Base-by-base conservation (phyloP, 1,140 invertebrate species). In the Drosophila pallidifrons region DNA sequence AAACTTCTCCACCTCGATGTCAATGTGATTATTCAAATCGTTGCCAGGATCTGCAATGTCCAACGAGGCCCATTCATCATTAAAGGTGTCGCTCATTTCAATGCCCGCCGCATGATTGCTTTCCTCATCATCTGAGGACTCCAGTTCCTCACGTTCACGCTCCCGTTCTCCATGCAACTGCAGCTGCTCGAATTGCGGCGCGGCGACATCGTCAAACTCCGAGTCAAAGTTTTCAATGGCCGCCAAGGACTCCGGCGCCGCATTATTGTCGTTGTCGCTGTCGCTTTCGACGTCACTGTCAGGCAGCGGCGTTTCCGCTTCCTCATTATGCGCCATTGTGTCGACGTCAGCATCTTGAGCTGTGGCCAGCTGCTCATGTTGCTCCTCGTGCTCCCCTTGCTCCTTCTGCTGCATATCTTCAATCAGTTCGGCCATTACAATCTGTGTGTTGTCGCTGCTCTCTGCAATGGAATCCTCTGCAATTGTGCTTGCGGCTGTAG, bases 1-100 rank as follows among this genome's bases (percentile, higher is more conserved):
- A 25, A 76, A 71, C 45, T 68, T 74, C 52, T 91, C 87, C 35
- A 10, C 35, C 35, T 38, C 81, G 51, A 75, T 77, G 58, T 92
- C 91, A 51, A 92, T 92, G 15, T 88, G 70, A 52, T 92, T 92
- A 55, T 72, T 74, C 11, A 92, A 77, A 78, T 91, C 81, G 41
- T 92, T 91, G 30, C 55, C 59, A 1, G 77, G 38, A 60, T 86
- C 83, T 1, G 30, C 54, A 1, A 46, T 51, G 11, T 61, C 83
- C 20, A 87, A 30, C 3, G 68, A 54, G 4, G 69, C 61, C 91
- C 91, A 92, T 58, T 92, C 91, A 1, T 81, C 76, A 43, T 92
- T 88, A 38, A 90, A 91, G n/a, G 72, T 77, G 5, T 80, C 79
- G 49, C 81, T 91, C 91, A 92, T 92, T 54, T 88, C 68, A 6